Evolutionary conservation across 2,113 vertebrate species (phyloP).

Genomic region (Carlito syrichta): DNA sequence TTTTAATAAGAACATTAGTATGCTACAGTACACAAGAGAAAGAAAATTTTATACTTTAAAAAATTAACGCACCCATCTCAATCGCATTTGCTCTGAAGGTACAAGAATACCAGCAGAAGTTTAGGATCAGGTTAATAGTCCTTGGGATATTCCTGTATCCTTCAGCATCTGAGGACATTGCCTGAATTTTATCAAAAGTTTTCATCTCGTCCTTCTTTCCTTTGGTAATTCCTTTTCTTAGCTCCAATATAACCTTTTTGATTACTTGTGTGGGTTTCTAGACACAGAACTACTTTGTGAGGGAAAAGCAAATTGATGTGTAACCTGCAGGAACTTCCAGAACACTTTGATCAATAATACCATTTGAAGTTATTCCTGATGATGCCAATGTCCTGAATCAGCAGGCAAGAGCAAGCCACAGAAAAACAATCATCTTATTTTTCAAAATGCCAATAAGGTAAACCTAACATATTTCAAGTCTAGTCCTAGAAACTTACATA

Average conservation of each 20-base stretch:
- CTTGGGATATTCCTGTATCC: background rate
- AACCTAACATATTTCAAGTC: background rate
- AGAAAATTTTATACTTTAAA: background rate
- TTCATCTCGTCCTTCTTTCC: background rate
- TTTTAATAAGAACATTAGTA: background rate
- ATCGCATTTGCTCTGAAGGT: background rate
- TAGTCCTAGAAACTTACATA: background rate
- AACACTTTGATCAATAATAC: background rate
- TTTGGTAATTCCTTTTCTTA: background rate
- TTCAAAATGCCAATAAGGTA: background rate
- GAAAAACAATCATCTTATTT: background rate
- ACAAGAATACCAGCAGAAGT: background rate
- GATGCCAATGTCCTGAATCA: background rate
- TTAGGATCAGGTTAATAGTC: background rate
- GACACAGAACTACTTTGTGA: background rate
- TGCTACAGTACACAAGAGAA: background rate
- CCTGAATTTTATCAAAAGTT: background rate
- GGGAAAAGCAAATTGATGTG: background rate
- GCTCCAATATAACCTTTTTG: background rate
- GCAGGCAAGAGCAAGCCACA: background rate
- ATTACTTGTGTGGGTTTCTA: background rate
- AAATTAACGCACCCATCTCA: background rate
- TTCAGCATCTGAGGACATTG: background rate
- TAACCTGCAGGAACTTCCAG: background rate
- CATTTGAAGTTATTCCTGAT: background rate